Percentiles rank a stretch among this genome's conserved stretches.
These are phyloP conservation scores for Melinaea marsaeus DNA, from an alignment of 2,888 invertebrate genomes.

Conservation along the genomic window DNA sequence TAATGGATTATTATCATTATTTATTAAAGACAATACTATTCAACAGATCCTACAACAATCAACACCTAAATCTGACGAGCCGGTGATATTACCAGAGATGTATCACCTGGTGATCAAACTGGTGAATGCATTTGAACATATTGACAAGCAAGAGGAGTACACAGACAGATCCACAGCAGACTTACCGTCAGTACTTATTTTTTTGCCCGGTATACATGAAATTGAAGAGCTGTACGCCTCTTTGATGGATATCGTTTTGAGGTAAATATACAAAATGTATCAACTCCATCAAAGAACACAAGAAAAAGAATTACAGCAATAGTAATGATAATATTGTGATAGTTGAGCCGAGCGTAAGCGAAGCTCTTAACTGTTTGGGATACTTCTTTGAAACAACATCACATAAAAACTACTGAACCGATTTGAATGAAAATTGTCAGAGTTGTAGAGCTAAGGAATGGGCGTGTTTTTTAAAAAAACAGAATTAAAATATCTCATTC, in stretches of 20 bases:
- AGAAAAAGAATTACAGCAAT: not conserved
- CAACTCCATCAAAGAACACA: not conserved
- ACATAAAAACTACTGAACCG: too few species aligned
- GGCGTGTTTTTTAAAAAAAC: too few species aligned
- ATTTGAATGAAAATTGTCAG: too few species aligned
- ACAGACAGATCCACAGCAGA: conserved; percentile 45
- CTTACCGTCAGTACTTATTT: conserved; percentile 86
- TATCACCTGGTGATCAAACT: conserved; percentile 80
- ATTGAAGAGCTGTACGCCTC: conserved; percentile 83
- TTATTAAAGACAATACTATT: not conserved
- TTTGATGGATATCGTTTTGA: conserved; percentile 46
- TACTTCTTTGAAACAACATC: too few species aligned
- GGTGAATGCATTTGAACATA: conserved; percentile 80
- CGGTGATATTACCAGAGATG: conserved; percentile 78
- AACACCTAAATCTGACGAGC: conserved; percentile 65
- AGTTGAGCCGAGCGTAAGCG: too few species aligned
- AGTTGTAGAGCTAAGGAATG: too few species aligned
- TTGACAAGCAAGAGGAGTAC: conserved; percentile 75
- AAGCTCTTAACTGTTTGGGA: too few species aligned
- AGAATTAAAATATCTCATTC: too few species aligned
- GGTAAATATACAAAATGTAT: conserved; percentile 40
- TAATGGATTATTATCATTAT: not conserved
- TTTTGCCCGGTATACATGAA: conserved; percentile 92
- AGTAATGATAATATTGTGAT: too few species aligned
- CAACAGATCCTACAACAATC: conserved; percentile 39